Conservation (phyloP, 2,888 invertebrate species). For the Pandemis heparana region DNA sequence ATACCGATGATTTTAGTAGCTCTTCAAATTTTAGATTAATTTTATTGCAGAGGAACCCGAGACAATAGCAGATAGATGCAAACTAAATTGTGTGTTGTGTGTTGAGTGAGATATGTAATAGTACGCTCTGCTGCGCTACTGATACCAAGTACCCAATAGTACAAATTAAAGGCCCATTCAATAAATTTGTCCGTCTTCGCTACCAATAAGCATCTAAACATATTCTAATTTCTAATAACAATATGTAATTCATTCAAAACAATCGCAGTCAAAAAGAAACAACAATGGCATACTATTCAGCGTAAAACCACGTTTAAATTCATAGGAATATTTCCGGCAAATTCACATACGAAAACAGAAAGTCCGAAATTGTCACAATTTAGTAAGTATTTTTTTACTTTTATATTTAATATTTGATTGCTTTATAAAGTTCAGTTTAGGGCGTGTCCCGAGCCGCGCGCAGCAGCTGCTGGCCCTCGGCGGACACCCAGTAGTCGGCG, state of each 20-base stretch:
- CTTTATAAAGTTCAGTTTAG: background rate
- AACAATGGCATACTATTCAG: constrained; percentile 17
- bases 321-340: constrained; percentile 15
- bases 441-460: constrained; percentile 51
- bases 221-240: background rate
- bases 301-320: constrained; percentile 14
- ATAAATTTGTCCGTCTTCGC: background rate
- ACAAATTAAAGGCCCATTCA: background rate
- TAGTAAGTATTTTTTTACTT: background rate
- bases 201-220: constrained; percentile 10
- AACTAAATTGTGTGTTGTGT: background rate
- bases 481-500: constrained; percentile 90
- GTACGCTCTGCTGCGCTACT: background rate
- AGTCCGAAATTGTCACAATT: constrained; percentile 28
- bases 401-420: background rate
- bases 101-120: background rate
- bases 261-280: constrained; percentile 19
- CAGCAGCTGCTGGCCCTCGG: constrained; percentile 87
- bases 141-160: background rate
- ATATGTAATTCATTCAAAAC: background rate
- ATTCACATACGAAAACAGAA: constrained; percentile 14
- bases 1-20: background rate
- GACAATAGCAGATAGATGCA: background rate
- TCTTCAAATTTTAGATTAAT: background rate
- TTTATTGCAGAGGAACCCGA: background rate